These are phyloP conservation scores for Phainopepla nitens DNA, from an alignment of 2,113 vertebrate species.

Conservation along the genomic window DNA sequence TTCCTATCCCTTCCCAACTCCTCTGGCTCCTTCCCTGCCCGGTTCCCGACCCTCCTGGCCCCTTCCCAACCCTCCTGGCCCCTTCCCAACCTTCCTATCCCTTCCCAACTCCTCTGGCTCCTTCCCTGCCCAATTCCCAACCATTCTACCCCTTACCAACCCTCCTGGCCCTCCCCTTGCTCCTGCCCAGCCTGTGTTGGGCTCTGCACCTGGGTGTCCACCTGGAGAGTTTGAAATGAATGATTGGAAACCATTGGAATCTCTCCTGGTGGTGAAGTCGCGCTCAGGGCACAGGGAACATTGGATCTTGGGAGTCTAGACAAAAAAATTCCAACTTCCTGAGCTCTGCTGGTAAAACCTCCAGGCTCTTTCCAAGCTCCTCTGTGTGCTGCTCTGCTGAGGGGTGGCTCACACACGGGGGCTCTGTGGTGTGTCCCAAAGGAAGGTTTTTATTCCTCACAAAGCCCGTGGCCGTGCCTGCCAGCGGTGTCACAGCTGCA, in stretches of 20 bases:
- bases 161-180: not conserved
- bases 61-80: not conserved
- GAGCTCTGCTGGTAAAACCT: not conserved
- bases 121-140: not conserved
- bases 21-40: too few species aligned
- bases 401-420: not conserved
- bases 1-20: too few species aligned
- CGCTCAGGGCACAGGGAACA: not conserved
- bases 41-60: too few species aligned
- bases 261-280: rapidly evolving
- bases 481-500: not conserved
- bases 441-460: not conserved
- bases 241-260: not conserved
- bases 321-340: not conserved
- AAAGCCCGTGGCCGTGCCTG: too few species aligned
- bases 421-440: not conserved
- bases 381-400: too few species aligned
- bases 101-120: not conserved
- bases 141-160: too few species aligned
- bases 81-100: not conserved
- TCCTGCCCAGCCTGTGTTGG: not conserved
- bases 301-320: too few species aligned
- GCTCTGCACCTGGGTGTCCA: not conserved
- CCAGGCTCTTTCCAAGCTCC: not conserved
- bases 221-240: not conserved